Base-by-base conservation (phyloP, 2,797 vertebrate genomes). In the Chelon labrosus region DNA sequence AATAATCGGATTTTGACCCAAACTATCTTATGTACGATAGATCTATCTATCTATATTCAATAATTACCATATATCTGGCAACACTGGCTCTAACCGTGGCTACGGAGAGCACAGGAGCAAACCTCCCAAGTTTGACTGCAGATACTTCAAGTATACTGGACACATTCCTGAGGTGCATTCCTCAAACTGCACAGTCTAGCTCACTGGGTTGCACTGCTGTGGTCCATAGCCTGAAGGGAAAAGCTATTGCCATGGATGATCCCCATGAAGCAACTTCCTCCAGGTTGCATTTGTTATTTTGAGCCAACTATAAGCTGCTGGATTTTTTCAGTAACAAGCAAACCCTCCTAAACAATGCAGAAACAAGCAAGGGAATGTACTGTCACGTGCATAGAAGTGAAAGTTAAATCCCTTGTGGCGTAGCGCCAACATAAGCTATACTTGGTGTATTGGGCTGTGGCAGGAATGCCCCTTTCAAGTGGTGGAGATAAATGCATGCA, bases 151-250 rank as follows among this genome's bases (percentile, higher is more conserved):
- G 53, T 62, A 39, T 27, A 56, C 7, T n/a, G 46, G 31, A 72
- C n/a, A 83, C 65, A 79, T 86, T 89, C 76, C 54, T 84, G 10
- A 58, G 59, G 66, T 59, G 54, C 77, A 68, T 87, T 86, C 80
- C 74, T 44, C 17, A 65, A 68, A 38, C 42, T 70, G 41, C 59
- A 42, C 14, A 50, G 51, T 50, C 19, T 59, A 49, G 44, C 1
- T 2, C 39, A 63, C 25, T 17, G 14, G 51, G 9, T 47, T 8
- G 31, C 60, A 61, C 31, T 57, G 35, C 59, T 67, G 7, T 25
- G 55, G 20, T 35, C 59, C 67, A 54, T 14, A 11, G 20, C 47
- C 4, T 13, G 13, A 51, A 27, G 54, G 31, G 10, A 47, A 52
- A 37, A 50, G 42, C 46, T 64, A 10, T 10, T 74, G 19, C 46